phyloP scores from a whole-genome alignment of 1,140 invertebrate genomes.

The Cyclina sinensis region DNA sequence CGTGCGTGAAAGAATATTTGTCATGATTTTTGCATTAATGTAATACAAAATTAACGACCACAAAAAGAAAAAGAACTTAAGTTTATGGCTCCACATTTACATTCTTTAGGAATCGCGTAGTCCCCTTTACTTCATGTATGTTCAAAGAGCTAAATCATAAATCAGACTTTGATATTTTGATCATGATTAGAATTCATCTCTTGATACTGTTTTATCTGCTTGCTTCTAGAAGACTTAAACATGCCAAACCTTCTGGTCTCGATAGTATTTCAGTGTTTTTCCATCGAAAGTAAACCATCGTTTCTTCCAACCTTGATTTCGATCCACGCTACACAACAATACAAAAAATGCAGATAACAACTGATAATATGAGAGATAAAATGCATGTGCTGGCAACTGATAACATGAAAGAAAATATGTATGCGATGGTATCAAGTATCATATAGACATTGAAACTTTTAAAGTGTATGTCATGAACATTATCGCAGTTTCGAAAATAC shows the following conservation, averaged over 20 bases:
- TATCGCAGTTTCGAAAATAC: not conserved
- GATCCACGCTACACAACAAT: not conserved
- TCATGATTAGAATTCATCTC: too few relatives aligned
- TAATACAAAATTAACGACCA: not conserved
- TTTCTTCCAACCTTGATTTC: slow-evolving; percentile 28
- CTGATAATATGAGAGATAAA: too few relatives aligned
- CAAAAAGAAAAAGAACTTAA: not conserved
- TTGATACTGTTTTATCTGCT: too few relatives aligned
- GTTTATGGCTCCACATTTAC: too few relatives aligned
- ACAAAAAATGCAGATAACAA: too few relatives aligned
- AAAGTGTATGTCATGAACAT: not conserved
- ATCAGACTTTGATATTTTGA: not conserved
- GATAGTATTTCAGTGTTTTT: not conserved
- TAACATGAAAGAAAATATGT: not conserved
- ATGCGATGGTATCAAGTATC: not conserved
- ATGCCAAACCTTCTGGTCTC: not conserved
- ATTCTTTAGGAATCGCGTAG: too few relatives aligned
- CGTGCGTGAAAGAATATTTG: too few relatives aligned
- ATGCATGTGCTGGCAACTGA: not conserved
- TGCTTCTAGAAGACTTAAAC: too few relatives aligned
- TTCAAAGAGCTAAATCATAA: not conserved
- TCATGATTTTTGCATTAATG: not conserved
- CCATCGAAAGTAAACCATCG: slow-evolving; percentile 8
- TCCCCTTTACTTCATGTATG: not conserved
- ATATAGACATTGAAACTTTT: too few relatives aligned